Conservation (phyloP, 2,797 vertebrate genomes). For the Urosaurus nigricauda region DNA sequence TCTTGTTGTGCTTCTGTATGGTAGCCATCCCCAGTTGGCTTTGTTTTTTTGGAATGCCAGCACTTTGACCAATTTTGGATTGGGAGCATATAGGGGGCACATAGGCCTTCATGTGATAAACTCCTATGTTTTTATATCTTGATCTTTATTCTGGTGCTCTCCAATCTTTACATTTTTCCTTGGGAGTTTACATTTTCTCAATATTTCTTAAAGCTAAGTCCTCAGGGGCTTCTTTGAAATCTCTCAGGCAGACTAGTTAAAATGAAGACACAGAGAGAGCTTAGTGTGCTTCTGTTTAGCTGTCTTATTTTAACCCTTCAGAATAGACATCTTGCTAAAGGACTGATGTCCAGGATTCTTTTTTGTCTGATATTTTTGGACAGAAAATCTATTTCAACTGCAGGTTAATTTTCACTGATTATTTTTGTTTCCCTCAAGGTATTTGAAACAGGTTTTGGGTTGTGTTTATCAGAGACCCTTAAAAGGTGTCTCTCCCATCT, state of each 20-base stretch:
- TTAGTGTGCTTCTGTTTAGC: slow-evolving; percentile 10
- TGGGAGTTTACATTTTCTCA: background rate
- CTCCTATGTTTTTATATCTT: slow-evolving; percentile 17
- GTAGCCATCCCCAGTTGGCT: too few species aligned
- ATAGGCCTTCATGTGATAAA: too few species aligned
- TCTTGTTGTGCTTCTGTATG: too few species aligned
- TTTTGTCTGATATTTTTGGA: rapidly evolving
- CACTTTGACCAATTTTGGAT: too few species aligned
- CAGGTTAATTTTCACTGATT: background rate
- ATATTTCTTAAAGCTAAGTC: slow-evolving; percentile 19
- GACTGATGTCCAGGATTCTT: background rate
- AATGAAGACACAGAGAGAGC: rapidly evolving
- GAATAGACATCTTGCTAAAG: background rate
- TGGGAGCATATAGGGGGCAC: too few species aligned
- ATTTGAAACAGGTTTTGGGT: rapidly evolving
- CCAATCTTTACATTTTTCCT: background rate
- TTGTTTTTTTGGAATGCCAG: too few species aligned
- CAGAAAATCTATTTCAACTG: background rate
- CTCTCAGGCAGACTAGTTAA: background rate
- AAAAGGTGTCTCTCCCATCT: background rate
- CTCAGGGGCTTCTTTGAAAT: background rate
- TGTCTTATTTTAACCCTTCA: slow-evolving; percentile 25
- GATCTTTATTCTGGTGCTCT: slow-evolving; percentile 7
- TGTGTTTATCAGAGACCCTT: background rate
- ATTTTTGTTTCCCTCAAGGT: background rate